Evolutionary conservation across 2,888 invertebrate genomes (phyloP), one percentile per base, ranked within the genome.

Genomic region (Dione juno): DNA sequence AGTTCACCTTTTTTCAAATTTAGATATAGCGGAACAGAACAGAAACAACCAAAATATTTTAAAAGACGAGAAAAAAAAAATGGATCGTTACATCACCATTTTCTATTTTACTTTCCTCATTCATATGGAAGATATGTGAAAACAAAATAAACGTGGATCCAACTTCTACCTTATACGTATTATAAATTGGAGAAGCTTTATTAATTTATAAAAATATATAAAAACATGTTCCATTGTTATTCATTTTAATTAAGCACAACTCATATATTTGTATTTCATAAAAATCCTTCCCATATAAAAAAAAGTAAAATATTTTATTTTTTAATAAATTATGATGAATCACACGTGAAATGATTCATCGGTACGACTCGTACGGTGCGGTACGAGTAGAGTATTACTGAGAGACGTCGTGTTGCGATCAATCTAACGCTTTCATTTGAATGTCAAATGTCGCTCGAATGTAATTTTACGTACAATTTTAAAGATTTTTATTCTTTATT

Each of bases 281-380:
- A 54, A 54, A 37, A 37, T 37, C 11, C 37, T 0, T 37, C 37
- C 0, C n/a, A 37, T 57, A 16, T 57, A 16, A 57, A 37, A n/a
- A 28, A 57, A 57, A 57, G 37, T 58, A 57, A 67, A 58, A 9
- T 45, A 3, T 43, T 58, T 37, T 66, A 5, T n/a, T 66, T 67
- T 41, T n/a, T 14, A 19, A 63, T 41, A 68, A 63, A 61, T 68
- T 61, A 68, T 53, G 53, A 61, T 68, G 52, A 35, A 63, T 68
- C 41, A 10, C 35, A 13, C 3, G 16, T n/a, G 37, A 37, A 59
- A 28, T 28, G 61, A 61, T 67, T 50, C 28, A 53, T 67, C 61
- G 40, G 52, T 28, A 43, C 43, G 28, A 10, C 43, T 21, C 14
- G 10, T n/a, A n/a, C n/a, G n/a, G n/a, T n/a, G n/a, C n/a, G 13